Evolutionary conservation across 2,113 vertebrate genomes (phyloP).

Genomic region (Origma solitaria): DNA sequence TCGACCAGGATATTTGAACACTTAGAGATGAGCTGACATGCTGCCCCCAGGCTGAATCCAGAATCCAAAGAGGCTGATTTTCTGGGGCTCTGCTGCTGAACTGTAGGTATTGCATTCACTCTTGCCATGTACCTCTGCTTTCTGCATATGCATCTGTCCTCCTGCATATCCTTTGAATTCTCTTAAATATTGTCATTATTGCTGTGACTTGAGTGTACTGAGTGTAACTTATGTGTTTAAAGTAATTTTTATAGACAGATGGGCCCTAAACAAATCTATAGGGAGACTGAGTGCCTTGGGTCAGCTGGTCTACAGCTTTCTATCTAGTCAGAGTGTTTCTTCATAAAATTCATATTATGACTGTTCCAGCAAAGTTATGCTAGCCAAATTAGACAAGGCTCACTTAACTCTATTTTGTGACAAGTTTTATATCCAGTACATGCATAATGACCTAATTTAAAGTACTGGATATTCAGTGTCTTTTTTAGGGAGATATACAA

Average conservation of each 20-base stretch:
- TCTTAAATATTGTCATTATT: neutral
- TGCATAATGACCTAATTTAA: neutral
- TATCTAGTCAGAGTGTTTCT: neutral
- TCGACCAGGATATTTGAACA: neutral
- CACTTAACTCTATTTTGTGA: neutral
- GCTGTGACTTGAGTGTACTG: neutral
- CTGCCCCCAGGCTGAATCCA: neutral
- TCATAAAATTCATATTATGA: neutral
- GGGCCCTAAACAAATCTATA: neutral
- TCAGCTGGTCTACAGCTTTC: neutral
- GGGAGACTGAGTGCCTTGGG: neutral
- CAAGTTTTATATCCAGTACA: neutral
- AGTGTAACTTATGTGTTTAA: neutral
- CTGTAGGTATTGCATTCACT: neutral
- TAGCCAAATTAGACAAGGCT: neutral
- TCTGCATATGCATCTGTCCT: neutral
- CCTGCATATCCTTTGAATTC: neutral
- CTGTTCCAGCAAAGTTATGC: neutral
- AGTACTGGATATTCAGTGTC: neutral
- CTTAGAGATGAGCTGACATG: neutral
- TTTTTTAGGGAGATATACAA: neutral
- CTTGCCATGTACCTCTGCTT: neutral
- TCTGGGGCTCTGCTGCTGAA: neutral
- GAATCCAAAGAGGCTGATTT: neutral
- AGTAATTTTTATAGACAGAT: neutral